Evolutionary conservation across 1,140 invertebrate species (phyloP), one percentile per base, ranked within the genome.

Genomic region (Scaptomyza montana): DNA sequence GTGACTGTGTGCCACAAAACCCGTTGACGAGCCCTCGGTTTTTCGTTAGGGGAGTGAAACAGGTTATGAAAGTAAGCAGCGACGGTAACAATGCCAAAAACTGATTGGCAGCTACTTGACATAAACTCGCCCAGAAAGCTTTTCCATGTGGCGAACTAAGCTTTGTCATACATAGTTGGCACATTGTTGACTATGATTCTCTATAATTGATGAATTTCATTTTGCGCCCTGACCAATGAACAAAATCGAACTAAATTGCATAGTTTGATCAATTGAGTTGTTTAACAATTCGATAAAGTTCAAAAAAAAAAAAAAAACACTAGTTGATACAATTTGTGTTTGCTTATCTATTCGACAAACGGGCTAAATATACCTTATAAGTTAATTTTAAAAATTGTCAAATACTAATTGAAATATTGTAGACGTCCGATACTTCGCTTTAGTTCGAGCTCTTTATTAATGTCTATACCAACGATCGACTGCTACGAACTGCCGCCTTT

Each of bases 21-120:
- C 72, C 72, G 73, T 74, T 85, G 77, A 68, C 74, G 74, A 80
- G 61, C 21, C 39, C 50, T 64, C 25, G 47, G n/a, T 59, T 63
- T 12, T 10, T 25, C 5, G 36, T 21, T 16, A 28, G 21, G 3
- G n/a, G 59, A 10, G 28, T 33, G 6, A 7, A 5, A 33, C 30
- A 7, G 8, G 21, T 53, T 25, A 57, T 54, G 60, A 74, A 74
- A 85, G 81, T 77, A 67, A 53, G 57, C 61, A 51, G 65, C 21
- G 45, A 36, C 36, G 47, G 57, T 71, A 71, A 82, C 80, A 68
- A 87, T 73, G 63, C 79, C 79, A 72, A 89, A 82, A 87, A 84
- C 77, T 89, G 84, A 87, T 86, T 87, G 84, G 76, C 84, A 87
- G 77, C 81, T 85, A 80, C 80, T 85, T 85, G 73, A 64, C 77